Percentiles rank a stretch among this genome's conserved stretches.
These are phyloP conservation scores for Mystacornis crossleyi DNA, from an alignment of 2,113 vertebrate genomes.

Conservation along the genomic window DNA sequence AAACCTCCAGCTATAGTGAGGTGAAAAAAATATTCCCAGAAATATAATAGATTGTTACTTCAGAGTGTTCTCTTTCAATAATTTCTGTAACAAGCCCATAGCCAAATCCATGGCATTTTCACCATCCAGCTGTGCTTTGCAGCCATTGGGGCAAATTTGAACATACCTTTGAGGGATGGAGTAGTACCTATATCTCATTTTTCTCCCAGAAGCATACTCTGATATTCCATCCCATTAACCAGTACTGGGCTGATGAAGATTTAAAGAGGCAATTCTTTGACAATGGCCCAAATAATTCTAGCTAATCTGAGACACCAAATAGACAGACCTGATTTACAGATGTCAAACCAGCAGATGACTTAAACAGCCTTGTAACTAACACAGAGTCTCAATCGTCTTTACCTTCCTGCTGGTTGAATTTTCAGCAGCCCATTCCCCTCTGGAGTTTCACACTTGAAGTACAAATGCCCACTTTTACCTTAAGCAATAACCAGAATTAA, in stretches of 20 bases:
- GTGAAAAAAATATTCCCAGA: not conserved
- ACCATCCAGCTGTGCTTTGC: not conserved
- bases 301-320: not conserved
- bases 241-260: not conserved
- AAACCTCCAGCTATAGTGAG: not conserved
- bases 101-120: slow-evolving; percentile 10
- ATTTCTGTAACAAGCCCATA: not conserved
- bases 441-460: not conserved
- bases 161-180: not conserved
- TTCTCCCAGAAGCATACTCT: not conserved
- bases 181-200: not conserved
- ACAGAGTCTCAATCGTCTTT: not conserved
- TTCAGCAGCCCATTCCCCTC: not conserved
- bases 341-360: not conserved
- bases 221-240: not conserved
- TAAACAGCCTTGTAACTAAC: not conserved
- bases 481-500: not conserved
- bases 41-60: not conserved
- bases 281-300: not conserved
- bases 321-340: not conserved
- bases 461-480: not conserved
- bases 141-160: not conserved
- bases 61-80: not conserved
- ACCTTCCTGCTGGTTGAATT: not conserved
- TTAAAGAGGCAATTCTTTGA: not conserved